Evolutionary conservation across 1,140 invertebrate genomes (phyloP).

Genomic region (Hyphantria cunea): DNA sequence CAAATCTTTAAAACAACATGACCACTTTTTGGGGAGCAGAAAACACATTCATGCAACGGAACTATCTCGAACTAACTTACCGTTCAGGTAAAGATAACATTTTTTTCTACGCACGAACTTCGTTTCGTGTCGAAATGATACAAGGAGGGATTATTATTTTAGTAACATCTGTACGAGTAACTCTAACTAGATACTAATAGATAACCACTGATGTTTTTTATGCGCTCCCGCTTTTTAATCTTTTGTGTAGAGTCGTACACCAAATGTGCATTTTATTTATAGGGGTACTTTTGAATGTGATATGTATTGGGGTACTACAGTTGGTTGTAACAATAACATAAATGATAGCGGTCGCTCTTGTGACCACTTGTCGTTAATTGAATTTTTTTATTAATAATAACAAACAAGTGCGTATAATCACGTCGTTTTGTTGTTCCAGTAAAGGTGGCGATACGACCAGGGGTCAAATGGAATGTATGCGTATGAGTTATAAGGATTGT

Average conservation of each 20-base stretch:
- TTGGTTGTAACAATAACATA: slow-evolving; percentile 47
- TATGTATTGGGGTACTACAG: slow-evolving; percentile 22
- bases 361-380: slow-evolving; percentile 74
- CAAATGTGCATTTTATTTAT: slow-evolving; percentile 77
- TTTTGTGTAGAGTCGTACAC: slow-evolving; percentile 61
- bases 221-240: slow-evolving; percentile 67
- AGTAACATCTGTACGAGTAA: slow-evolving; percentile 78
- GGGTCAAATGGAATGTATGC: background rate
- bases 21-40: slow-evolving; percentile 2
- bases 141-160: slow-evolving; percentile 69
- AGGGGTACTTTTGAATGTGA: slow-evolving; percentile 43
- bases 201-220: slow-evolving; percentile 80
- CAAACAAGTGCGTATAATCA: slow-evolving; percentile 42
- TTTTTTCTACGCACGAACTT: slow-evolving; percentile 42
- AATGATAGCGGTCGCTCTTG: slow-evolving; percentile 67
- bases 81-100: slow-evolving; percentile 66
- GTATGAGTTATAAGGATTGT: slow-evolving; percentile 1
- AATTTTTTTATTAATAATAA: slow-evolving; percentile 60
- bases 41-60: slow-evolving; percentile 68
- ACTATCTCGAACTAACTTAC: slow-evolving; percentile 58
- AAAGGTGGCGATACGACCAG: no score
- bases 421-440: slow-evolving; percentile 6
- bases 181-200: slow-evolving; percentile 81
- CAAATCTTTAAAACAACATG: slow-evolving; percentile 14
- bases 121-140: slow-evolving; percentile 52